phyloP scores from a whole-genome alignment of 2,113 vertebrate species.

The Microtus oregoni region DNA sequence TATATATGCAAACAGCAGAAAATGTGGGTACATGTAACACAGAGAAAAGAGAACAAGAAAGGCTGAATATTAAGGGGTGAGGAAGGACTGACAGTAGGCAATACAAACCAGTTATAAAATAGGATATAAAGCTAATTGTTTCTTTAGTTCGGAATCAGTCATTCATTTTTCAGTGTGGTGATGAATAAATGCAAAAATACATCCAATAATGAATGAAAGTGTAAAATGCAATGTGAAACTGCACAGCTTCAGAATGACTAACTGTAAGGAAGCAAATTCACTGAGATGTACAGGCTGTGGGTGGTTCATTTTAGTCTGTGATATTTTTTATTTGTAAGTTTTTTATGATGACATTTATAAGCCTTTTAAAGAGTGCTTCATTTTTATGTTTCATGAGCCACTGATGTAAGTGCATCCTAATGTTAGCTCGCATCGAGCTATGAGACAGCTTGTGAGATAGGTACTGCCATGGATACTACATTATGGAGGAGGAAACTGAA shows the following conservation, averaged over 20 bases:
- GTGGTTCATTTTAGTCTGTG: background rate
- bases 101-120: background rate
- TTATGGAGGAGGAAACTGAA: slow-evolving; percentile 34
- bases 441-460: background rate
- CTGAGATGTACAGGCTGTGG: background rate
- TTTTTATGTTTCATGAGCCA: slow-evolving; percentile 5
- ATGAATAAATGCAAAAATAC: background rate
- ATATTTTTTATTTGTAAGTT: background rate
- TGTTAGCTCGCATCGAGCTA: slow-evolving; percentile 6
- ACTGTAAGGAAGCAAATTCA: background rate
- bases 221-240: background rate
- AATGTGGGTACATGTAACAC: background rate
- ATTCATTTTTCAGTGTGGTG: background rate
- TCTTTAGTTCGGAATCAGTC: background rate
- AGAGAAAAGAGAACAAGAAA: background rate
- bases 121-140: background rate
- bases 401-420: slow-evolving; percentile 46
- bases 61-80: background rate
- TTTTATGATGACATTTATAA: background rate
- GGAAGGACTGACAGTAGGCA: background rate
- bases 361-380: background rate
- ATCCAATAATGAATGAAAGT: background rate
- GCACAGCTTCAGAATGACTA: background rate
- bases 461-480: background rate
- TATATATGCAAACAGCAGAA: background rate